Evolutionary conservation across 2,888 invertebrate species (phyloP).

Genomic region (Leucophora obtusa): DNA sequence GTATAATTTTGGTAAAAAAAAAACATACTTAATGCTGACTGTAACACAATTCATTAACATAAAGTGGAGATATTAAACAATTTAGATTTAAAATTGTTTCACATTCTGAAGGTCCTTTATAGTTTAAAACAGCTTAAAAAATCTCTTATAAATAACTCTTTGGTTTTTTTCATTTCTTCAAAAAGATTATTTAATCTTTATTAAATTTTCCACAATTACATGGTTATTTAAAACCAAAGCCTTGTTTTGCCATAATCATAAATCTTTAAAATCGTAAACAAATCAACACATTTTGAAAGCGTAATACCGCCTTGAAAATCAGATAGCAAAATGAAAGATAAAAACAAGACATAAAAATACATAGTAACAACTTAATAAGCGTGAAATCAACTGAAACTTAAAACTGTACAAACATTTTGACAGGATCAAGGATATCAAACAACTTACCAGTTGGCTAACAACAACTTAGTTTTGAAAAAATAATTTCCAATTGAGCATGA

Average conservation of each 20-base stretch:
- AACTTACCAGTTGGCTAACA: conserved; percentile 31
- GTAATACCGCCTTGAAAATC: conserved; percentile 27
- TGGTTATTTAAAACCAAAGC: conserved; percentile 30
- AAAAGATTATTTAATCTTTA: background rate
- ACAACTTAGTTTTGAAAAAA: conserved; percentile 11
- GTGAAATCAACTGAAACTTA: conserved; percentile 43
- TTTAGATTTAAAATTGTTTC: too few species aligned
- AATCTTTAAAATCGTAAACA: conserved; percentile 48
- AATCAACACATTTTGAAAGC: conserved; percentile 43
- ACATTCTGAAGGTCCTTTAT: too few species aligned
- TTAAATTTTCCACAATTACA: conserved; percentile 35
- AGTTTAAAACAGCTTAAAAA: too few species aligned
- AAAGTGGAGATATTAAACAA: too few species aligned
- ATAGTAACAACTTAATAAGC: conserved; percentile 56
- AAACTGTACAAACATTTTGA: conserved; percentile 58
- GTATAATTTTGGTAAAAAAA: too few species aligned
- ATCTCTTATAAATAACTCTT: too few species aligned
- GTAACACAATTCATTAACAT: too few species aligned
- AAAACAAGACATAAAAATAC: conserved; percentile 21
- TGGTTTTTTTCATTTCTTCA: too few species aligned
- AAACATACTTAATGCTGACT: too few species aligned
- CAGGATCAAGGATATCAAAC: conserved; percentile 61
- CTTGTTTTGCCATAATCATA: conserved; percentile 49
- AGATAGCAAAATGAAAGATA: background rate
- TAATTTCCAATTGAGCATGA: conserved; percentile 57